Conservation (phyloP, 2,797 vertebrate species). For the Gymnoscopelus microlampas region DNA sequence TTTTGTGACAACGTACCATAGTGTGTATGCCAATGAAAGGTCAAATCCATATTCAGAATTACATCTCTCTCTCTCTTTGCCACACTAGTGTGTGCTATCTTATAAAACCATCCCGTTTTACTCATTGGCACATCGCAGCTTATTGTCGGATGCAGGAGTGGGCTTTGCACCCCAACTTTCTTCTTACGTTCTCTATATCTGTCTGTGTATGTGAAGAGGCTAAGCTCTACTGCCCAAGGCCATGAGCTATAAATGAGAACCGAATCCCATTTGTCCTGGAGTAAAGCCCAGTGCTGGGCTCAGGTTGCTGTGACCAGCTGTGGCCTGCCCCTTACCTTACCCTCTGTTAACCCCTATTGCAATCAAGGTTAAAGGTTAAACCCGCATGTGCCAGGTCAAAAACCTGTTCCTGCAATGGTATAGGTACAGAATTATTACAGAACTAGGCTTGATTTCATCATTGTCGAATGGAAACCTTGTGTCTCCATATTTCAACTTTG, state of each 20-base stretch:
- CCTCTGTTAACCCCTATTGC: conserved; percentile 14
- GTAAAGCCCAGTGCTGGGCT: conserved; percentile 42
- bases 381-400: conserved; percentile 37
- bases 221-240: conserved; percentile 41
- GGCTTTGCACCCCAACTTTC: neutral
- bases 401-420: conserved; percentile 8
- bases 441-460: neutral
- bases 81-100: neutral
- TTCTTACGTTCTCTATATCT: conserved; percentile 34
- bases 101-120: neutral
- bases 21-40: too few species aligned
- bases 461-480: too few species aligned
- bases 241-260: conserved; percentile 59
- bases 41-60: too few species aligned
- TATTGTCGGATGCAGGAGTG: neutral
- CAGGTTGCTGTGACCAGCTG: conserved; percentile 48
- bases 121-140: conserved; percentile 14
- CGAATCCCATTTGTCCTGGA: conserved; percentile 55
- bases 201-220: conserved; percentile 30
- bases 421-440: neutral
- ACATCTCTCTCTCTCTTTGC: too few species aligned
- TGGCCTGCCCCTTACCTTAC: conserved; percentile 2
- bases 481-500: too few species aligned
- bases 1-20: too few species aligned
- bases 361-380: conserved; percentile 54